Evolutionary conservation across 2,797 vertebrate species (phyloP).

Genomic region (Gouania willdenowi): DNA sequence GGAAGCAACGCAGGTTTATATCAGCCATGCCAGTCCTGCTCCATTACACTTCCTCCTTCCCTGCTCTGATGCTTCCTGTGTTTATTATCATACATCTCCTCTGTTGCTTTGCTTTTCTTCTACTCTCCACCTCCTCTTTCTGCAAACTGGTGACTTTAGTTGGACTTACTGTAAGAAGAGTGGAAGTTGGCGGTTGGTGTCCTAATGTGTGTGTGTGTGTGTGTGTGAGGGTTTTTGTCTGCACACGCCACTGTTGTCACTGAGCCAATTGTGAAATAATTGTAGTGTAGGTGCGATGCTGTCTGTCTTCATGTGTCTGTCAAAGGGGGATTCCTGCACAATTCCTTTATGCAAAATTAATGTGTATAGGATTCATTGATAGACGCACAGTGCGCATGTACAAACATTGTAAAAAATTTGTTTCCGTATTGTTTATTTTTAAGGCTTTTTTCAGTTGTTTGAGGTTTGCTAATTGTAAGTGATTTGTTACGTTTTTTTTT

Average conservation of each 20-base stretch:
- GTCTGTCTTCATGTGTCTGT: slow-evolving; percentile 29
- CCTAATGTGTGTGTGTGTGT: background rate
- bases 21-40: background rate
- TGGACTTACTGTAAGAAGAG: background rate
- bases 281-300: slow-evolving; percentile 21
- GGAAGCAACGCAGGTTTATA: background rate
- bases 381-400: slow-evolving; percentile 8
- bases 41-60: background rate
- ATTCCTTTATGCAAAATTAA: slow-evolving; percentile 49
- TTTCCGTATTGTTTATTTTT: too few relatives aligned
- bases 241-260: slow-evolving; percentile 7
- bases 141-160: slow-evolving; percentile 2
- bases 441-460: too few relatives aligned
- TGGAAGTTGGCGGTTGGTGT: too few relatives aligned
- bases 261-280: slow-evolving; percentile 23
- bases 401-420: too few relatives aligned
- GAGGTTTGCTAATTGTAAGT: too few relatives aligned
- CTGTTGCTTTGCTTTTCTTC: background rate
- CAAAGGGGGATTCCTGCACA: slow-evolving; percentile 33
- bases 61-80: slow-evolving; percentile 11
- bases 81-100: background rate
- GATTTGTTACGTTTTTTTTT: too few relatives aligned
- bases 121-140: slow-evolving; percentile 3
- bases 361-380: slow-evolving; percentile 42
- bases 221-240: slow-evolving; percentile 9